Conservation (phyloP, 2,888 invertebrate species). For the Antitype chi region DNA sequence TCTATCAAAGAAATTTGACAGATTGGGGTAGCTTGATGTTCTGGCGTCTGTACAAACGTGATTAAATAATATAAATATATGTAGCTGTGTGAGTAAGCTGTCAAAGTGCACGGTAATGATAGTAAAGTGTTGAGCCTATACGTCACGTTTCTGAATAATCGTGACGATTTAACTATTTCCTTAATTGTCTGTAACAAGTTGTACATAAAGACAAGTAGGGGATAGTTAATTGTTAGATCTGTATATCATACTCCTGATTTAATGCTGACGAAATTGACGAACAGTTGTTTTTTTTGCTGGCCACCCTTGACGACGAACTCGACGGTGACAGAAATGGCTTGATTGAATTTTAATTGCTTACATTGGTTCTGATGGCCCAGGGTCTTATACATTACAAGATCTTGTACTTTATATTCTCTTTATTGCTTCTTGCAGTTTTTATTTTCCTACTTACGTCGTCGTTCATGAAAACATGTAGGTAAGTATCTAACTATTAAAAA, state of each 20-base stretch:
- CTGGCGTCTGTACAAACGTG: neutral
- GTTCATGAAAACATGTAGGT: neutral
- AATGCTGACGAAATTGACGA: neutral
- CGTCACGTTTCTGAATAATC: slow-evolving; percentile 54
- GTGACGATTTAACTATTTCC: slow-evolving; percentile 47
- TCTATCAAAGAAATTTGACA: too few species aligned
- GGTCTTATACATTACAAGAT: neutral
- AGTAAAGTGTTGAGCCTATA: slow-evolving; percentile 17
- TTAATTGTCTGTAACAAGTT: slow-evolving; percentile 48
- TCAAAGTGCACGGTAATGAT: slow-evolving; percentile 26
- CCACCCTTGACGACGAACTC: too few species aligned
- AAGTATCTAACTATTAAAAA: neutral
- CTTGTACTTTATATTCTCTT: neutral
- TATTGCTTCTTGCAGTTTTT: neutral
- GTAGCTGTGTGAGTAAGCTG: slow-evolving; percentile 6
- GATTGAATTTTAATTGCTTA: neutral
- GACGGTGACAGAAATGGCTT: neutral
- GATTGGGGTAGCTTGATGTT: too few species aligned
- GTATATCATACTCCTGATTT: neutral
- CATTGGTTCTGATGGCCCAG: neutral
- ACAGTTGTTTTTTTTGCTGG: neutral
- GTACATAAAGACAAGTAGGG: slow-evolving; percentile 22
- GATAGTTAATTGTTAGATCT: neutral
- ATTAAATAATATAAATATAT: neutral
- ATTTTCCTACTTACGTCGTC: neutral